phyloP scores from a whole-genome alignment of 2,888 invertebrate species.

The Pemphredon lugubris region DNA sequence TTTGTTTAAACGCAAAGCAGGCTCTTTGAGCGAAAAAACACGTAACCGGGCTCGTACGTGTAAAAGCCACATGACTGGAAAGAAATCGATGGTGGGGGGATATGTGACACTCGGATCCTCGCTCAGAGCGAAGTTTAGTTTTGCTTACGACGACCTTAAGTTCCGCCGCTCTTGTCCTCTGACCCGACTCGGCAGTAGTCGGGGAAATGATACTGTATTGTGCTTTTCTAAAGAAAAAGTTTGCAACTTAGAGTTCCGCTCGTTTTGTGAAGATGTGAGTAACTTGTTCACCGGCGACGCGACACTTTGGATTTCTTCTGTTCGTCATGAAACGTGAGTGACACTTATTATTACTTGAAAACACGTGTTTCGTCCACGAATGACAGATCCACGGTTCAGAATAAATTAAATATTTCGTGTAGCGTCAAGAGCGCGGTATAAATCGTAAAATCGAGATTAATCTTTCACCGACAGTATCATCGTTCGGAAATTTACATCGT shows the following conservation, averaged over 20 bases:
- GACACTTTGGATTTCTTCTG: slow-evolving; percentile 19
- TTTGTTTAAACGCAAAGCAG: no score
- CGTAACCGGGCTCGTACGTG: slow-evolving; percentile 55
- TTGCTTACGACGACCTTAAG: slow-evolving; percentile 69
- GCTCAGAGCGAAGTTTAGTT: slow-evolving; percentile 68
- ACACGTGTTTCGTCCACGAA: no score
- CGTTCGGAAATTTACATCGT: no score
- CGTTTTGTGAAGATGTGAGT: slow-evolving; percentile 11
- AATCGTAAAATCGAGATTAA: no score
- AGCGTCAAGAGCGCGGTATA: no score
- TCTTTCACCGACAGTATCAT: no score
- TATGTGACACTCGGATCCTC: slow-evolving; percentile 67
- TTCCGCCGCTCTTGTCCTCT: slow-evolving; percentile 60
- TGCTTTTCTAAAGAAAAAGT: slow-evolving; percentile 21
- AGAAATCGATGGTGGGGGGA: slow-evolving; percentile 61
- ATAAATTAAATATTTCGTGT: no score
- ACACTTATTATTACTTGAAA: background rate
- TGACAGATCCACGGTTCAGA: no score
- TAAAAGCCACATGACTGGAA: slow-evolving; percentile 65
- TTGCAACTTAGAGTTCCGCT: slow-evolving; percentile 11
- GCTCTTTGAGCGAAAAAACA: slow-evolving; percentile 46
- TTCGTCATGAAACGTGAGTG: slow-evolving; percentile 66
- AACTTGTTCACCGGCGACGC: background rate
- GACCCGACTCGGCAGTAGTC: slow-evolving; percentile 45
- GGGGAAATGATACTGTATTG: slow-evolving; percentile 33